Percentiles rank a stretch among this genome's conserved stretches.
phyloP scores from a whole-genome alignment of 2,888 invertebrate species.

The Carcina quercana region DNA sequence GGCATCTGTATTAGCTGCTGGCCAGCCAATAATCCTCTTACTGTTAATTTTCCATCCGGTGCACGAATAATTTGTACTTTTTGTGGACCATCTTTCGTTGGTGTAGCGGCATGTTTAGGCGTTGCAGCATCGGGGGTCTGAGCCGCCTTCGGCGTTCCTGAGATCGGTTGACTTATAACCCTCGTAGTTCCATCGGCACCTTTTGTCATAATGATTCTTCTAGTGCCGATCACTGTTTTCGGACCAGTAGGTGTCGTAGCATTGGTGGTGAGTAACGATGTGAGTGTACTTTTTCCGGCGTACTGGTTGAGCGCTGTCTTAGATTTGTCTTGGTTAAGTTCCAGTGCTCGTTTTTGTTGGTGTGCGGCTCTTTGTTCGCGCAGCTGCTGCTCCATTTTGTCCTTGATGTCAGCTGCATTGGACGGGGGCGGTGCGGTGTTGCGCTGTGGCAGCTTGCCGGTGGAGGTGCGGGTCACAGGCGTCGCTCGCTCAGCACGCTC shows the following conservation, averaged over 20 bases:
- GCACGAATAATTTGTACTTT: conserved; percentile 93
- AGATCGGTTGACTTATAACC: conserved; percentile 76
- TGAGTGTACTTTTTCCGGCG: conserved; percentile 77
- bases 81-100: conserved; percentile 74
- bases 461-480: conserved; percentile 87
- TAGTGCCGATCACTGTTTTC: conserved; percentile 78
- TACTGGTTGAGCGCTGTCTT: conserved; percentile 67
- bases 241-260: conserved; percentile 69
- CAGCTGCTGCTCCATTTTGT: conserved; percentile 93
- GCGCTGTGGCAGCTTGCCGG: conserved; percentile 78
- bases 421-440: conserved; percentile 63
- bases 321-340: conserved; percentile 52
- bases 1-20: conserved; percentile 95
- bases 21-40: conserved; percentile 92
- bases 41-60: conserved; percentile 93
- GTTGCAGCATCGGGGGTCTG: conserved; percentile 52
- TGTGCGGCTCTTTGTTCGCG: conserved; percentile 91
- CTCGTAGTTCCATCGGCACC: conserved; percentile 79
- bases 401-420: conserved; percentile 85
- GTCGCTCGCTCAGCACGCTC: conserved; percentile 83
- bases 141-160: conserved; percentile 40
- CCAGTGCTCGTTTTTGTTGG: conserved; percentile 88
- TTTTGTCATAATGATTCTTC: conserved; percentile 85
- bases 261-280: conserved; percentile 76
- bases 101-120: conserved; percentile 33